Conservation (phyloP, 2,113 vertebrate genomes). For the Hiodon tergisus region DNA sequence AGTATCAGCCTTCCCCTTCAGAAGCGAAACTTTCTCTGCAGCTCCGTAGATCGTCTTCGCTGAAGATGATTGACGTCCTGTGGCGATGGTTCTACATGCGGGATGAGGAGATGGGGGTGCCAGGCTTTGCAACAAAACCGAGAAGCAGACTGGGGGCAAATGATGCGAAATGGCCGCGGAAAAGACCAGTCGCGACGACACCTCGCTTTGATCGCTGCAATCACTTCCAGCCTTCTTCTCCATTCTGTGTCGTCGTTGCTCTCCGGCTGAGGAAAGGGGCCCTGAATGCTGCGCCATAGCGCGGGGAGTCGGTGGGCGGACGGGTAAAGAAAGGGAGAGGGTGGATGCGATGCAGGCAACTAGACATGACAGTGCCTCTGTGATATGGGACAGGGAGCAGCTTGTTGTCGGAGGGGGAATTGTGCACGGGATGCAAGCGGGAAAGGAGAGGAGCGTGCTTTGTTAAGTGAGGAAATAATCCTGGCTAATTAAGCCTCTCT, state of each 20-base stretch:
- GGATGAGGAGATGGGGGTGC: no score
- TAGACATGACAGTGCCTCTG: constrained; percentile 46
- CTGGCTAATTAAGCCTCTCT: constrained; percentile 68
- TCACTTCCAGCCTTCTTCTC: not conserved
- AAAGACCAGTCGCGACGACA: not conserved
- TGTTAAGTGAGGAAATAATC: constrained; percentile 70
- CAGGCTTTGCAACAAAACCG: no score
- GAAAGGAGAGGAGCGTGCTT: constrained; percentile 54
- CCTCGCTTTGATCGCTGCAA: not conserved
- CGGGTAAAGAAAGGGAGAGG: constrained; percentile 21
- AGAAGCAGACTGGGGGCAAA: no score
- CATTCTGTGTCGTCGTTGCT: not conserved
- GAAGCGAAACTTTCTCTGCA: no score
- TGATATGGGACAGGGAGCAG: constrained; percentile 48
- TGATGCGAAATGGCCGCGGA: not conserved
- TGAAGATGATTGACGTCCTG: no score
- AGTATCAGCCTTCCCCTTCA: no score
- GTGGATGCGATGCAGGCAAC: not conserved
- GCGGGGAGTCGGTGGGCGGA: constrained; percentile 33
- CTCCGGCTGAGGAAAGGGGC: not conserved
- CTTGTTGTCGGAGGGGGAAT: constrained; percentile 39
- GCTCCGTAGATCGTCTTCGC: no score
- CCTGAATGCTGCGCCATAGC: not conserved
- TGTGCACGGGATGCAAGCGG: constrained; percentile 42
- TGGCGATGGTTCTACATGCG: no score